Evolutionary conservation across 2,797 vertebrate genomes (phyloP), one percentile per base, ranked within the genome.

Genomic region (Enteromius unitaeniatus): DNA sequence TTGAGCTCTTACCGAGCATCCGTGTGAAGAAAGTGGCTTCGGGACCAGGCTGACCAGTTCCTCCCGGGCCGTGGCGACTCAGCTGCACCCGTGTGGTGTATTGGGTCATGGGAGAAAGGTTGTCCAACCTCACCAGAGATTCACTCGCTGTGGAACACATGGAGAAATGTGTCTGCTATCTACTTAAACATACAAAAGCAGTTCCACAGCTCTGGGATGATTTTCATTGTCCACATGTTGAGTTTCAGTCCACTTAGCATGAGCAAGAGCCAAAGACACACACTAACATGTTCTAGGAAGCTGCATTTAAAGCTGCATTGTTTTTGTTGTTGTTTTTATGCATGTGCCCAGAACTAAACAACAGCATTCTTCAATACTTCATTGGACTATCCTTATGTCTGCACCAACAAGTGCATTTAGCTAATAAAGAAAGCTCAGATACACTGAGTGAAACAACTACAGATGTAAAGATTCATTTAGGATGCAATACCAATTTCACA

Each of bases 11-110:
- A 96, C 96, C 95, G 45, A 96, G 93, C 0, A 93, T 94, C 65
- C 93, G 92, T 31, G 96, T 97, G 28, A 88, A 94, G 88, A 96
- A 96, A 42, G 87, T 92, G 51, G 91, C 93, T 88, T 93, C 90
- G 0, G 96, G 96, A 51, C 96, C 96, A 51, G 94, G 95, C 14
- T 94, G 92, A 14, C 96, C 96, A 49, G 92, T 91, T 31, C 96
- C 96, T 2, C 95, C 95, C n/a, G 93, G 92, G 65, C 96, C 96
- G 55, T 72, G 89, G 1, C 96, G 94, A 87, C 92, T 93, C 79
- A 97, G 91, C 91, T 94, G 95, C 86, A 97, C 94, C 77, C 92
- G 95, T 55, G 95, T 91, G n/a, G 93, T 94, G 28, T 97, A 97
- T 2, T 95, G 92, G 1, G 95, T 96, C 87, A 94, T 95, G n/a